Conservation (phyloP, 2,888 invertebrate genomes). For the Bhutanitis thaidina region DNA sequence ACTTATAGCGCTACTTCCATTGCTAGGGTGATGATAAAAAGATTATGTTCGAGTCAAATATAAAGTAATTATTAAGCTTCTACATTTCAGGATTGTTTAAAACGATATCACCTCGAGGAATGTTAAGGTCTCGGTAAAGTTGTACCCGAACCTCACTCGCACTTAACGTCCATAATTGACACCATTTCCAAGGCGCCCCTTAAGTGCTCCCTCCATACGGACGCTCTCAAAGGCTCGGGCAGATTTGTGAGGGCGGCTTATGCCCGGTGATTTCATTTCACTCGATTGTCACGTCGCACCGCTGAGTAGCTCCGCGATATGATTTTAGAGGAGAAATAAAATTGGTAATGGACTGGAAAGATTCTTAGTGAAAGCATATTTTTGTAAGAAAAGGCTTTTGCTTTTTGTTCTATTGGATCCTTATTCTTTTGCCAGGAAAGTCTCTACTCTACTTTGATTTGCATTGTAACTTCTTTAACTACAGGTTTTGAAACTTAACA, state of each 20-base stretch:
- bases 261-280: conserved; percentile 72
- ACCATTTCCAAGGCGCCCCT: conserved; percentile 65
- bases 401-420: conserved; percentile 7
- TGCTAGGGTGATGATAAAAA: background rate
- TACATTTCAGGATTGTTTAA: no score
- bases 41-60: background rate
- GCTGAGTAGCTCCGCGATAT: conserved; percentile 65
- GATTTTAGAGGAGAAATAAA: conserved; percentile 71
- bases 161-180: conserved; percentile 77
- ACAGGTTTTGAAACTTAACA: no score
- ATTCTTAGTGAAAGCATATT: conserved; percentile 44
- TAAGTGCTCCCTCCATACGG: conserved; percentile 62
- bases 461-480: no score
- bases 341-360: conserved; percentile 76
- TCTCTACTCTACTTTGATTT: background rate
- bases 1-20: conserved; percentile 41
- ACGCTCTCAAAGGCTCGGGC: conserved; percentile 56
- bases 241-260: conserved; percentile 74
- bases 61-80: background rate
- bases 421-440: background rate
- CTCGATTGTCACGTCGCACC: conserved; percentile 67
- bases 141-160: conserved; percentile 37
- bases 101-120: background rate
- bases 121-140: conserved; percentile 10
- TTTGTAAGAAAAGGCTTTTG: conserved; percentile 40